Conservation (phyloP, 2,113 vertebrate genomes). For the Limanda limanda region DNA sequence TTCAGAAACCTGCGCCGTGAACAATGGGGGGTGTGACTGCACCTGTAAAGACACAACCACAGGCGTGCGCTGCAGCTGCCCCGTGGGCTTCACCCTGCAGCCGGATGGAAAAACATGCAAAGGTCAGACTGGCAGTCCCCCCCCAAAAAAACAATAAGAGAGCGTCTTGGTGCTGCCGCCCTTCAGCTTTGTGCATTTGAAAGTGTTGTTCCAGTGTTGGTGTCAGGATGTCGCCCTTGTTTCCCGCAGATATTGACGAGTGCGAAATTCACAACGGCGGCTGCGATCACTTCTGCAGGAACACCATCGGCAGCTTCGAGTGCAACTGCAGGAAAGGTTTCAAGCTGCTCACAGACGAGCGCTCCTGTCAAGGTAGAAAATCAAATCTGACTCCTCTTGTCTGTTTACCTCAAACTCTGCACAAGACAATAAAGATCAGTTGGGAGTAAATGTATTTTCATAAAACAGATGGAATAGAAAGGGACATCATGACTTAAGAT, state of each 20-base stretch:
- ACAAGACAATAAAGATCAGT: not conserved
- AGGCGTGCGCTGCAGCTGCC: constrained; percentile 97
- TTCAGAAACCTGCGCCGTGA: constrained; percentile 95
- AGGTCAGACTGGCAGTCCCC: constrained; percentile 81
- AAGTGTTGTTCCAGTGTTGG: not conserved
- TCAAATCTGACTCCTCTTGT: not conserved
- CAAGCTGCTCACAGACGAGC: constrained; percentile 97
- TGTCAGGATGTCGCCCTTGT: constrained; percentile 5
- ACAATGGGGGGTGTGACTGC: constrained; percentile 97
- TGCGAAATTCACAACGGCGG: constrained; percentile 92
- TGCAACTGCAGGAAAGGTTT: constrained; percentile 97
- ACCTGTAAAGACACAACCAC: constrained; percentile 98
- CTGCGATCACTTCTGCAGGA: constrained; percentile 97
- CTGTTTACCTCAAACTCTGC: not conserved
- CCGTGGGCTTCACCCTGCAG: constrained; percentile 93
- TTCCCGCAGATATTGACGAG: constrained; percentile 92
- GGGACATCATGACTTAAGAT: not conserved
- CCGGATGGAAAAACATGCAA: constrained; percentile 95
- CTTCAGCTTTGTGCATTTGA: not conserved
- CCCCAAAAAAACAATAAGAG: not conserved
- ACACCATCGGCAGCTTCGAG: constrained; percentile 97
- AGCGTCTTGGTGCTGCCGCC: not conserved
- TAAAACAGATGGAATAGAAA: not conserved
- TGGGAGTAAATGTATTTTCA: not conserved
- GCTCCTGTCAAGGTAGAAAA: constrained; percentile 94